A percentile compares a stretch with the other conserved stretches of the same genome.
Evolutionary conservation across 2,888 invertebrate genomes (phyloP).

Genomic region (Bombyx huttoni): DNA sequence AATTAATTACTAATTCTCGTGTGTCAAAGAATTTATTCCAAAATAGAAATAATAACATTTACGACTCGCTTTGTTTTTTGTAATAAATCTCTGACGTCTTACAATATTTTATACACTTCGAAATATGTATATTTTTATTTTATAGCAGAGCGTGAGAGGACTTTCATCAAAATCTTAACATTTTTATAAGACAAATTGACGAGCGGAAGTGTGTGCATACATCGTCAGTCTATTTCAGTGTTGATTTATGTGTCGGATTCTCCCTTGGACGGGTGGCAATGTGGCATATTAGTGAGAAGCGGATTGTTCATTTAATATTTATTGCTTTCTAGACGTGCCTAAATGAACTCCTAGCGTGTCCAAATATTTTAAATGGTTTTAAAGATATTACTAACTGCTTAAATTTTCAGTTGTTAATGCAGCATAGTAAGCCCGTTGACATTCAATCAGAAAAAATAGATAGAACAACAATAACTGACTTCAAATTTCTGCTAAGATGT

Average conservation of each 20-base stretch:
- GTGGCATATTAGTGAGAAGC: slow-evolving; percentile 49
- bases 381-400: too few relatives aligned
- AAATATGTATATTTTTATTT: slow-evolving; percentile 8
- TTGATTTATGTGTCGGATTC: slow-evolving; percentile 55
- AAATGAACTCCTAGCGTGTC: slow-evolving; percentile 16
- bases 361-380: background rate
- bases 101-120: slow-evolving; percentile 19
- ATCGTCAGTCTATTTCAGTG: slow-evolving; percentile 55
- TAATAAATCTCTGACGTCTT: slow-evolving; percentile 4
- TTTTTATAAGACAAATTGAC: slow-evolving; percentile 39
- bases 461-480: too few relatives aligned
- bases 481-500: too few relatives aligned
- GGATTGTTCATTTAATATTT: slow-evolving; percentile 49
- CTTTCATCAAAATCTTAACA: slow-evolving; percentile 37
- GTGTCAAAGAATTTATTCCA: slow-evolving; percentile 3
- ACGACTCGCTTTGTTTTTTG: background rate
- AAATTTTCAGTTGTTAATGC: too few relatives aligned
- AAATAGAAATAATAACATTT: slow-evolving; percentile 5
- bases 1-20: slow-evolving; percentile 5
- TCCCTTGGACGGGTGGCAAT: slow-evolving; percentile 40
- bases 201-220: slow-evolving; percentile 45
- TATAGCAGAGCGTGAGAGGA: slow-evolving; percentile 20
- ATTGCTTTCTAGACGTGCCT: slow-evolving; percentile 32
- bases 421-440: too few relatives aligned
- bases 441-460: too few relatives aligned